Conservation (phyloP, 2,797 vertebrate genomes). For the Anolis apletophallus region DNA sequence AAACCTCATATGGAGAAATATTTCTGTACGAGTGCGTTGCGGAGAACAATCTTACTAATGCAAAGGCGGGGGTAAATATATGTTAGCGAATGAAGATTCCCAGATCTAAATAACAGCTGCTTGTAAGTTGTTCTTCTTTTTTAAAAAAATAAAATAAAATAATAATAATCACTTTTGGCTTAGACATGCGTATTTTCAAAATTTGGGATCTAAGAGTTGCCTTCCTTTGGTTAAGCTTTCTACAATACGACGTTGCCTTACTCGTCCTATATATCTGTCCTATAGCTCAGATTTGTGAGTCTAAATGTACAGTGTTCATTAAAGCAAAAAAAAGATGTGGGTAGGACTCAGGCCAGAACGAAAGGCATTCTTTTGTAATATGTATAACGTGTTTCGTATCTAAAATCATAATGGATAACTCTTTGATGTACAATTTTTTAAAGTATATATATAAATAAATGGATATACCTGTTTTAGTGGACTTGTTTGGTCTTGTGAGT, state of each 20-base stretch:
- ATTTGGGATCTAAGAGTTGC: constrained; percentile 13
- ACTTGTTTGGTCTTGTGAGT: constrained; percentile 40
- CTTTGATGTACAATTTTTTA: constrained; percentile 86
- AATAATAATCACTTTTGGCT: constrained; percentile 27
- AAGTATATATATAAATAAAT: constrained; percentile 80
- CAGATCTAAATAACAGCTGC: constrained; percentile 34
- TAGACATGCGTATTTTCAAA: constrained; percentile 12
- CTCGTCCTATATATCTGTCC: constrained; percentile 43
- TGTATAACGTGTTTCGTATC: constrained; percentile 81
- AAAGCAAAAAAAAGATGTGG: constrained; percentile 51
- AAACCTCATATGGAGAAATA: constrained; percentile 48
- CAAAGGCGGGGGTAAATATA: constrained; percentile 32
- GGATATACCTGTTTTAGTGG: constrained; percentile 74
- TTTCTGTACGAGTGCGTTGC: constrained; percentile 34
- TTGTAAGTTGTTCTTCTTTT: constrained; percentile 2
- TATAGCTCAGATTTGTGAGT: constrained; percentile 55
- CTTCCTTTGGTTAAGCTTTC: constrained; percentile 54
- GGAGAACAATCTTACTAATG: constrained; percentile 48
- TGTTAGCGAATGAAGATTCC: constrained; percentile 51
- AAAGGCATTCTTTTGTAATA: constrained; percentile 73
- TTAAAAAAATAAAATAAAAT: no score
- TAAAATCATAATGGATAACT: constrained; percentile 78
- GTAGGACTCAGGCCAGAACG: constrained; percentile 59
- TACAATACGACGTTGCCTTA: constrained; percentile 57
- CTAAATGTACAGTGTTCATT: constrained; percentile 70